A percentile compares a stretch with the other conserved stretches of the same genome.
Conservation (phyloP, 2,797 vertebrate species). For the Psittacula echo region DNA sequence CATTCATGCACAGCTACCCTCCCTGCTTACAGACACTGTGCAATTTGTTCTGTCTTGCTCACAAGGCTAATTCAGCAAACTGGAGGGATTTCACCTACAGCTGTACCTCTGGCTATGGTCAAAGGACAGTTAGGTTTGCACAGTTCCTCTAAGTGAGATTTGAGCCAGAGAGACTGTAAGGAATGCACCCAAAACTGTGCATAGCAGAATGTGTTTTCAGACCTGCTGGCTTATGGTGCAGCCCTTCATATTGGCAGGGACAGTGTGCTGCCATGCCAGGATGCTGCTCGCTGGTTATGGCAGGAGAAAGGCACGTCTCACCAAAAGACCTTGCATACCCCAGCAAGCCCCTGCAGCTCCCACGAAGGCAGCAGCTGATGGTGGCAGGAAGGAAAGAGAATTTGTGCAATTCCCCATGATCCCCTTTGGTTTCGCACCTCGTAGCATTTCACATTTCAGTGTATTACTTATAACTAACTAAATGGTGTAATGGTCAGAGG, state of each 20-base stretch:
- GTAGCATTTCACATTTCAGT: not conserved
- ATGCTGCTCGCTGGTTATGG: not conserved
- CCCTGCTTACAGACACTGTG: too few relatives aligned
- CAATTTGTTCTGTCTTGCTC: not conserved
- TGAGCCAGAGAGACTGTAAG: not conserved
- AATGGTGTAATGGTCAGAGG: not conserved
- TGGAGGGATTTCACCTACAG: not conserved
- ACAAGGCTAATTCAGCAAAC: not conserved
- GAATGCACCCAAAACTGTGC: not conserved
- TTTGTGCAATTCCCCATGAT: not conserved
- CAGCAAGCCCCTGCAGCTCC: not conserved
- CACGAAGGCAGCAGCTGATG: not conserved
- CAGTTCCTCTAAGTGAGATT: not conserved
- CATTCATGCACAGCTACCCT: fast-evolving
- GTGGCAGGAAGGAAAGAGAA: not conserved
- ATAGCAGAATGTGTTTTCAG: not conserved
- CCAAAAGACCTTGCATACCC: not conserved
- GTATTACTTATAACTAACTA: not conserved
- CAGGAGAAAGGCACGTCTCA: not conserved
- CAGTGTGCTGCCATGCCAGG: fast-evolving
- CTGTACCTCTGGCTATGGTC: not conserved
- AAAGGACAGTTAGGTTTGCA: not conserved
- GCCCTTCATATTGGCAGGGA: not conserved
- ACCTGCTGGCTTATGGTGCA: not conserved
- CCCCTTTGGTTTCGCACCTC: not conserved